Evolutionary conservation across 2,888 invertebrate genomes (phyloP).

Genomic region (Ennomos quercinarius): DNA sequence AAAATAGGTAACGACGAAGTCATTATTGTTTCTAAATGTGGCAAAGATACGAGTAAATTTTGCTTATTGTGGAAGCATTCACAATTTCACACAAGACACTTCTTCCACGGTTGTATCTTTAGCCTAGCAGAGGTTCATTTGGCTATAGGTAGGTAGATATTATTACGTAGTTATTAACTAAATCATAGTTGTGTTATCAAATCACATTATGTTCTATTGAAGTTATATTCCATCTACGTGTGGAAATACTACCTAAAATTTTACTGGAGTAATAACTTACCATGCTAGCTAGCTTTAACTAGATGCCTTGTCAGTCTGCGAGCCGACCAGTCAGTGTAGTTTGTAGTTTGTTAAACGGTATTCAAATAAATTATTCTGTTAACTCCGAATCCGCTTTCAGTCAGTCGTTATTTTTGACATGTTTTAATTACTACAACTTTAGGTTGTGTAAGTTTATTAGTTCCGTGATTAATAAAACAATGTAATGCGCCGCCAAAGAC

Average conservation of each 20-base stretch:
- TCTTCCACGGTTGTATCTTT: no score
- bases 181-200: no score
- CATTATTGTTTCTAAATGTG: no score
- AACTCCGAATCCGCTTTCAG: constrained; percentile 36
- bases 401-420: constrained; percentile 36
- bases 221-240: not conserved
- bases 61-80: no score
- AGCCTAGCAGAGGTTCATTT: no score
- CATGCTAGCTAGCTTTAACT: constrained; percentile 37
- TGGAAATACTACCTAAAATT: not conserved
- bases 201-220: not conserved
- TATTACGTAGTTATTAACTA: no score
- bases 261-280: constrained; percentile 1
- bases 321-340: constrained; percentile 18
- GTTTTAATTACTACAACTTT: constrained; percentile 22
- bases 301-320: constrained; percentile 42
- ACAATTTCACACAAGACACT: no score
- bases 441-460: not conserved
- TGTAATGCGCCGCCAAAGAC: no score
- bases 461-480: no score
- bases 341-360: constrained; percentile 34
- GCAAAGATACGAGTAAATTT: no score
- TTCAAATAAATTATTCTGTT: constrained; percentile 39
- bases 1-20: no score
- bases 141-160: no score